Evolutionary conservation across 2,888 invertebrate species (phyloP).

Genomic region (Endotricha flammealis): DNA sequence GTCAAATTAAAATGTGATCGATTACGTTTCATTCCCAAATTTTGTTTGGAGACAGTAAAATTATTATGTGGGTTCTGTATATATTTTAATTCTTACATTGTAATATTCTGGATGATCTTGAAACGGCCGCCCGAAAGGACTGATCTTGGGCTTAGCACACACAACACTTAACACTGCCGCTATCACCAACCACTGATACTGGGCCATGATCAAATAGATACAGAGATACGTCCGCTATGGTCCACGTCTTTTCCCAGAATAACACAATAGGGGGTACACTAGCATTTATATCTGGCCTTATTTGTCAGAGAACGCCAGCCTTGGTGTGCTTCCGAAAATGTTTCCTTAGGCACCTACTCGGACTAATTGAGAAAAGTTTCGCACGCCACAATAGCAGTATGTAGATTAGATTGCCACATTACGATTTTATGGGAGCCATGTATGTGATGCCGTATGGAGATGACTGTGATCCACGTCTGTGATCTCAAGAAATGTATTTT

Average conservation of each 20-base stretch:
- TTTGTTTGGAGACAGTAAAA: too few species aligned
- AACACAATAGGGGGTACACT: conserved; percentile 56
- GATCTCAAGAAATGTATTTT: too few species aligned
- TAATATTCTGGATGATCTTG: conserved; percentile 76
- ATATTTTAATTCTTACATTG: conserved; percentile 80
- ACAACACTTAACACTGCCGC: conserved; percentile 38
- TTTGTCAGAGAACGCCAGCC: conserved; percentile 48
- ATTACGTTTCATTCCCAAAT: too few species aligned
- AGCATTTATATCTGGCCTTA: conserved; percentile 74
- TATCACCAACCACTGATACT: conserved; percentile 43
- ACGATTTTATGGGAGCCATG: conserved; percentile 29
- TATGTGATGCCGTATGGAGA: conserved; percentile 6
- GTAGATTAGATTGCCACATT: conserved; percentile 49
- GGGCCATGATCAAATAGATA: conserved; percentile 37
- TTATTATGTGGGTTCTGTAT: too few species aligned
- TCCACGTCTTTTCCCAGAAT: conserved; percentile 51
- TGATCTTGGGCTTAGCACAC: conserved; percentile 43
- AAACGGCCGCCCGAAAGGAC: conserved; percentile 54
- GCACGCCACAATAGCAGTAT: conserved; percentile 55
- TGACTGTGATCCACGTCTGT: too few species aligned
- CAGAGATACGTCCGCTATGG: conserved; percentile 41
- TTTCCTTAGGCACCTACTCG: conserved; percentile 48
- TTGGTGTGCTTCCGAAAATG: conserved; percentile 66
- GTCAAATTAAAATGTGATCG: too few species aligned
- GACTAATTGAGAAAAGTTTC: conserved; percentile 68